Percentiles rank a stretch among this genome's conserved stretches.
Evolutionary conservation across 2,113 vertebrate genomes (phyloP).

Genomic region (Saccopteryx leptura): DNA sequence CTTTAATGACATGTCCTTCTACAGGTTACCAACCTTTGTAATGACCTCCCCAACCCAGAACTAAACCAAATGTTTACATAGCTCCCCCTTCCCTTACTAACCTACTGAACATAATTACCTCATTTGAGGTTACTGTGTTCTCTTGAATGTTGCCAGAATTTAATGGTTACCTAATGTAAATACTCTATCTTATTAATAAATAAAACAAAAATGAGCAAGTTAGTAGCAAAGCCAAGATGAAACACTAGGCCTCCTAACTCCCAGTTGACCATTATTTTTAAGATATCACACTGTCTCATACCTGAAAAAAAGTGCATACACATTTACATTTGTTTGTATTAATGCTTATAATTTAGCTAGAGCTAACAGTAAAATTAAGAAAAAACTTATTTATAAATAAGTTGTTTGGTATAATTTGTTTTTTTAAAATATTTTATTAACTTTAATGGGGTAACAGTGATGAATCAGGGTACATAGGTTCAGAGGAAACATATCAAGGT

Average conservation of each 20-base stretch:
- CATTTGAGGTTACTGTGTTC: background rate
- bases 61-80: background rate
- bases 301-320: background rate
- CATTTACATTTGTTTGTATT: background rate
- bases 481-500: no score
- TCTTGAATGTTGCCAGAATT: background rate
- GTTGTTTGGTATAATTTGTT: background rate
- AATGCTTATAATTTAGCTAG: background rate
- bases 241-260: background rate
- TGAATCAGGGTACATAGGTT: no score
- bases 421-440: background rate
- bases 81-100: background rate
- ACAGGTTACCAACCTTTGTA: background rate
- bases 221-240: constrained; percentile 24
- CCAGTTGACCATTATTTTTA: background rate
- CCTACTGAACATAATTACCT: background rate
- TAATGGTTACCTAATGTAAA: background rate
- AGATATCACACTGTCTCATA: background rate
- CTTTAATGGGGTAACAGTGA: no score
- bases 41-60: background rate
- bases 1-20: background rate
- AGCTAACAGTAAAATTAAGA: background rate
- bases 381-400: background rate
- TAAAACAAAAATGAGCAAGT: background rate
- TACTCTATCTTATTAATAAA: background rate